A percentile compares a stretch with the other conserved stretches of the same genome.
Evolutionary conservation across 2,888 invertebrate genomes (phyloP).

Genomic region (Mythimna vitellina): DNA sequence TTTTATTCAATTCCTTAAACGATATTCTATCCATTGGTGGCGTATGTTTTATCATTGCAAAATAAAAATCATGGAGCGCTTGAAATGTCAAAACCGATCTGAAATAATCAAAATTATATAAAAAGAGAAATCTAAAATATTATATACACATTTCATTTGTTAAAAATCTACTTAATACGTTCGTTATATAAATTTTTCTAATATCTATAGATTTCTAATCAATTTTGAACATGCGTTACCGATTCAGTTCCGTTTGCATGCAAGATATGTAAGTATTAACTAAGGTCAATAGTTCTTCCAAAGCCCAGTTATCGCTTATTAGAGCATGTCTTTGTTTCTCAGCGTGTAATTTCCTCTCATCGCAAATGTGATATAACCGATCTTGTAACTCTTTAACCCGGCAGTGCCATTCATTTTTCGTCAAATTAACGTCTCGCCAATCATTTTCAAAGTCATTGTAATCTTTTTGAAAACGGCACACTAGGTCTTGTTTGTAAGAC

Average conservation of each 20-base stretch:
- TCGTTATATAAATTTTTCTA: background rate
- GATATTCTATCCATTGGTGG: constrained; percentile 79
- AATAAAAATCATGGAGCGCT: constrained; percentile 86
- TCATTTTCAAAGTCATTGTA: constrained; percentile 91
- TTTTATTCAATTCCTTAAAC: constrained; percentile 83
- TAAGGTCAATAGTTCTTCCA: constrained; percentile 88
- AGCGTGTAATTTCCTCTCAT: constrained; percentile 88
- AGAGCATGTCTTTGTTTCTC: constrained; percentile 89
- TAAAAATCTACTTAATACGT: background rate
- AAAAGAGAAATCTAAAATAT: too few species aligned
- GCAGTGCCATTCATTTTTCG: constrained; percentile 92
- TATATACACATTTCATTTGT: background rate
- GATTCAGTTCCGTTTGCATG: constrained; percentile 92
- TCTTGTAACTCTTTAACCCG: constrained; percentile 87
- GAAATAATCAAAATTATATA: constrained; percentile 64
- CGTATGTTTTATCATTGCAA: constrained; percentile 81
- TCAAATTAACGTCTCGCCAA: constrained; percentile 89
- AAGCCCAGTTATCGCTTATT: constrained; percentile 90
- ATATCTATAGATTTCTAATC: too few species aligned
- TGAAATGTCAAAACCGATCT: constrained; percentile 85
- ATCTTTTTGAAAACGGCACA: constrained; percentile 90
- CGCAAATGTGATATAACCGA: constrained; percentile 90
- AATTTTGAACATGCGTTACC: constrained; percentile 78
- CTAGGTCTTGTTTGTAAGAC: constrained; percentile 90
- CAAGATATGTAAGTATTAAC: constrained; percentile 89